A percentile compares a stretch with the other conserved stretches of the same genome.
These are phyloP conservation scores for Parasteatoda lunata DNA, from an alignment of 2,888 invertebrate genomes.

Conservation along the genomic window DNA sequence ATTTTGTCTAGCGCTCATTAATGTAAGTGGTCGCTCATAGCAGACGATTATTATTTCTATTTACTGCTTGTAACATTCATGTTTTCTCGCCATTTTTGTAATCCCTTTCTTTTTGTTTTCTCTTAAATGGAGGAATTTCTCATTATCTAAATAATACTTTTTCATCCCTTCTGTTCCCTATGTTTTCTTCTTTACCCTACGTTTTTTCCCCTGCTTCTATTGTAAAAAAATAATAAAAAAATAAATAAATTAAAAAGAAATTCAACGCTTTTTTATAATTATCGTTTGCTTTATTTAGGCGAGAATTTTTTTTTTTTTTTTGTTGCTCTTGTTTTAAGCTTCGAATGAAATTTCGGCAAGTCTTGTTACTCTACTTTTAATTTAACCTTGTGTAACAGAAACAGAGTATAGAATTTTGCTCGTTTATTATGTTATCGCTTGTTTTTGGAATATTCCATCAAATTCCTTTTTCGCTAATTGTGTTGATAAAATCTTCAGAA, in stretches of 20 bases:
- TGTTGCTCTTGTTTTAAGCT: not conserved
- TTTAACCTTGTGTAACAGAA: not conserved
- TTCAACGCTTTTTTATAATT: not conserved
- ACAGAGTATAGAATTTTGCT: too few relatives aligned
- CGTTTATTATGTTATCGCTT: too few relatives aligned
- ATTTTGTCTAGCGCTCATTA: conserved; percentile 43
- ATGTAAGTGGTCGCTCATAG: conserved; percentile 57
- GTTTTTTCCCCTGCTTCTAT: not conserved
- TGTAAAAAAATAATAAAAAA: conserved; percentile 3
- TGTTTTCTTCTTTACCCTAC: not conserved
- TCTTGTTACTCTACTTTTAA: conserved; percentile 31
- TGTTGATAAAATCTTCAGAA: too few relatives aligned
- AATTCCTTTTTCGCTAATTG: too few relatives aligned
- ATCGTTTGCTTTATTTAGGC: not conserved
- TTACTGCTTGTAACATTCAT: conserved; percentile 29
- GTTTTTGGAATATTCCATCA: too few relatives aligned
- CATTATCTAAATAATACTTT: conserved; percentile 60
- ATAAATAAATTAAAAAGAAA: too few relatives aligned
- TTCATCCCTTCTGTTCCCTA: conserved; percentile 16
- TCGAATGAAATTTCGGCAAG: not conserved
- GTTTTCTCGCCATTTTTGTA: not conserved
- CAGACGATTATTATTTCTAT: conserved; percentile 51
- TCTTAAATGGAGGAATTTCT: conserved; percentile 36
- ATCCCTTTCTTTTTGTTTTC: conserved; percentile 20
- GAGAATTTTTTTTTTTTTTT: not conserved